Evolutionary conservation across 2,797 vertebrate genomes (phyloP), one percentile per base, ranked within the genome.

Genomic region (Tapera naevia): DNA sequence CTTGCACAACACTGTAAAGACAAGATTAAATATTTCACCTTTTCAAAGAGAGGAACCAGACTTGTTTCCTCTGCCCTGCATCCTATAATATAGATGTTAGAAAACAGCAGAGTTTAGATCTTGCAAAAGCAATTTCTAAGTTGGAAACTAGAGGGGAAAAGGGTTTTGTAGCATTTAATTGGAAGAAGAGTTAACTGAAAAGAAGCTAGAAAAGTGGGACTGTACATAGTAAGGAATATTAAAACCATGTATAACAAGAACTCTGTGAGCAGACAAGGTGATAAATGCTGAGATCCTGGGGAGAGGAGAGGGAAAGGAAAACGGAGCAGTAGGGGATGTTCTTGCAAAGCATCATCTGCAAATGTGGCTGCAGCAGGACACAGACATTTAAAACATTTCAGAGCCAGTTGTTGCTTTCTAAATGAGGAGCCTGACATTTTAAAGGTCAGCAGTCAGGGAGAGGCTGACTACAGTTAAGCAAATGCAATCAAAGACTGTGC

Each of bases 381-480:
- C 32, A 5, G 45, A 54, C 35, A 19, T 39, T 70, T 54, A 10
- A 43, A 86, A 51, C 27, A 92, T 80, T 22, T 11, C 48, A 69
- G 50, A 66, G 57, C 30, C 69, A 65, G 35, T 46, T 81, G 66
- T 79, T 90, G 41, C 88, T 79, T 33, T 80, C 66, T 74, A 92
- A 96, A 94, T 86, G 90, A 94, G 78, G 35, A 43, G 19, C 32
- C 61, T 95, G 95, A 91, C 94, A 92, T 96, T 96, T 96, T 3
- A 73, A 85, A 94, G 93, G 93, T 81, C 91, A 43, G 78, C 79
- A 71, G 74, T 11, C 65, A 48, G 28, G 45, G n/a, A 32, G 51
- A 62, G n/a, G 51, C 25, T 24, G 57, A 7, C 35, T 10, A 45
- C 66, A 30, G 69, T 5, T 39, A 76, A 39, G 33, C 56, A 45